Evolutionary conservation across 2,113 vertebrate genomes (phyloP).

Genomic region (Coryphaenoides rupestris): DNA sequence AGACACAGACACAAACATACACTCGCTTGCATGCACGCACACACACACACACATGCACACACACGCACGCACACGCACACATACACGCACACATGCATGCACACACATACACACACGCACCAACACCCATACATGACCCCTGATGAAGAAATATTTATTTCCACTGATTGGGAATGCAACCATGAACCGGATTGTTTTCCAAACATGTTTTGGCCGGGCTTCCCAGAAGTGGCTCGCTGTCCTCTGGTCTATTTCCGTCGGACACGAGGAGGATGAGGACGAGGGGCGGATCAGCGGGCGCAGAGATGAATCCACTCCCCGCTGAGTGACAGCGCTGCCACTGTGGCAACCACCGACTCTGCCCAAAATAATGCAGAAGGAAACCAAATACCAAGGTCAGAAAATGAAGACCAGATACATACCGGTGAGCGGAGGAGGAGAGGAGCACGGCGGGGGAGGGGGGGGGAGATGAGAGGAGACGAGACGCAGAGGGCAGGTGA

Average conservation of each 20-base stretch:
- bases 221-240: neutral
- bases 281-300: no score
- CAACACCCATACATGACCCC: conserved; percentile 7
- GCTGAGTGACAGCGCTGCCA: conserved; percentile 51
- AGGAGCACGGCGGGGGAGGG: no score
- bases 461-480: no score
- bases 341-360: conserved; percentile 64
- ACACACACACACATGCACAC: no score
- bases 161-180: neutral
- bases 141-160: neutral
- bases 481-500: no score
- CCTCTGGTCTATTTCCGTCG: conserved; percentile 18
- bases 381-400: conserved; percentile 57
- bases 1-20: no score
- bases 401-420: conserved; percentile 61
- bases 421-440: neutral
- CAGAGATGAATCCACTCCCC: no score
- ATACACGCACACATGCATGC: no score
- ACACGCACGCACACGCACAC: no score
- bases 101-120: neutral
- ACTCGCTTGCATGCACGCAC: no score
- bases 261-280: conserved; percentile 23
- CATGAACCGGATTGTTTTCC: neutral
- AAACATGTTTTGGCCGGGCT: neutral
- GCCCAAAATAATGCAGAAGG: conserved; percentile 53